Base-by-base conservation (phyloP, 2,113 vertebrate genomes). In the Ranitomeya variabilis region DNA sequence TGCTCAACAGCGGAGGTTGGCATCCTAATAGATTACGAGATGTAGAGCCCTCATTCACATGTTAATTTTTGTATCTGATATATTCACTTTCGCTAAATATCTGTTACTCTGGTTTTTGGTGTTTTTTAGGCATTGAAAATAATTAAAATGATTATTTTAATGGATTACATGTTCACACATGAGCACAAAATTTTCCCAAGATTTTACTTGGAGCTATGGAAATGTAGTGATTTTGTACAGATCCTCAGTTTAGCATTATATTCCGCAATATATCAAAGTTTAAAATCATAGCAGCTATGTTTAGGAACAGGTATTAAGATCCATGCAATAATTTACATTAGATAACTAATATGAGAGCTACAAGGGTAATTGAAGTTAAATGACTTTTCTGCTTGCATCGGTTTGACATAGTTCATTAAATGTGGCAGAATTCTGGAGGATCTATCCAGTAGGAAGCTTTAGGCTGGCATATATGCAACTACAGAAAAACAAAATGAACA, bases 331-430 rank as follows among this genome's bases (percentile, higher is more conserved):
- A 16, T 52, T 83, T 45, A 67, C 12, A 51, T 83, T 67, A 67
- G 59, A 67, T n/a, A 83, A 83, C 67, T n/a, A 67, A 83, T 83
- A 10, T 67, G 7, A 67, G 81, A 52, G 52, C 81, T 83, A 66
- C 60, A 54, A 23, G 37, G 21, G 62, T 83, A 83, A 83, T 67
- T 82, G 59, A 82, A 82, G 57, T 9, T 82, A 82, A 82, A 67
- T 23, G 45, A 67, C 64, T 66, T 83, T 23, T 83, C 81, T 67
- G 37, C 16, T 83, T 52, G 45, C 6, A 83, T 83, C 62, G 52
- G 81, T 45, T 54, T 83, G 62, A 67, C 62, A 67, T 83, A 83
- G 37, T 52, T 83, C 62, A 83, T 83, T 83, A 83, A 37, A 83
- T 67, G 37, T 83, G 62, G 18, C 81, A 52, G 37, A 7, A 83